Evolutionary conservation across 2,113 vertebrate genomes (phyloP).

Genomic region (Lepidothrix coronata): DNA sequence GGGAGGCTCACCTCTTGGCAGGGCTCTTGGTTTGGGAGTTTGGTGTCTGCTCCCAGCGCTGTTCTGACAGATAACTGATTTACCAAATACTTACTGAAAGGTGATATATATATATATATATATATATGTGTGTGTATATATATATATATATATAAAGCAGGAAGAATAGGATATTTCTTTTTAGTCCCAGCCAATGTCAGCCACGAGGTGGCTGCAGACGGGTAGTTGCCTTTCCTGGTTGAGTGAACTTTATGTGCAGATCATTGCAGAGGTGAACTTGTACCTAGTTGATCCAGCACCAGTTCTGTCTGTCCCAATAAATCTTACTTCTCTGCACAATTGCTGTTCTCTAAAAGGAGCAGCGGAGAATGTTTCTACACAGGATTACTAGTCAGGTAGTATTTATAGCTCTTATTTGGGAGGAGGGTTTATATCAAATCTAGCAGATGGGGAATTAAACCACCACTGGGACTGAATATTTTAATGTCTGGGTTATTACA

Average conservation of each 20-base stretch:
- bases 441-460: not conserved
- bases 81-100: not conserved
- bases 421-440: not conserved
- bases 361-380: not conserved
- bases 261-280: not conserved
- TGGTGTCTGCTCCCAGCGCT: not conserved
- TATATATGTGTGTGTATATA: not conserved
- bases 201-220: not conserved
- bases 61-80: not conserved
- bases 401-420: not conserved
- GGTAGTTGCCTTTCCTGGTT: not conserved
- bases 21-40: not conserved
- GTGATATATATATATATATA: not conserved
- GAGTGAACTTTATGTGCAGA: not conserved
- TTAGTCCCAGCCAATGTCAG: not conserved
- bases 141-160: not conserved
- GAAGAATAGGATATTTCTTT: not conserved
- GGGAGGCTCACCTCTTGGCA: fast-evolving
- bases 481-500: not conserved
- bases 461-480: not conserved
- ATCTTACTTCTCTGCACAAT: not conserved
- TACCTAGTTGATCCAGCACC: not conserved
- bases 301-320: not conserved
- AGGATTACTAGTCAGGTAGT: not conserved
- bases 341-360: not conserved